These are phyloP conservation scores for Andrena hattorfiana DNA, from an alignment of 2,888 invertebrate species.

Conservation along the genomic window DNA sequence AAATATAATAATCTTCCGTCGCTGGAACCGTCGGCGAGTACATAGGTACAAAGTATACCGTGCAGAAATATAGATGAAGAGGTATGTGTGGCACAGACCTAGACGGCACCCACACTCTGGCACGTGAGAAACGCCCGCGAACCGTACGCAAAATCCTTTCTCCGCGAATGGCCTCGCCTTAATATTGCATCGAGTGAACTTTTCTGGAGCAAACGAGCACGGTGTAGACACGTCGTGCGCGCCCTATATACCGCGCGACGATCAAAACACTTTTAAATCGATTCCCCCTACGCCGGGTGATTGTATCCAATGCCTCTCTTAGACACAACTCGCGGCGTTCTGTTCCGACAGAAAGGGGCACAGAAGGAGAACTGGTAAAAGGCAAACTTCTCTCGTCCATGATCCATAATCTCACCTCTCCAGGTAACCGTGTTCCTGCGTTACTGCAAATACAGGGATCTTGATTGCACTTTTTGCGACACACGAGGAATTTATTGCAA, in stretches of 20 bases:
- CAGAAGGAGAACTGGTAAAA: conserved; percentile 34
- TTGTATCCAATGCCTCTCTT: conserved; percentile 30
- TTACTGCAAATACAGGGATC: conserved; percentile 31
- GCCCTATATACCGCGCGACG: conserved; percentile 43
- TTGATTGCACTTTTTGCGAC: conserved; percentile 15
- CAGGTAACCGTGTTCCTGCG: conserved; percentile 45
- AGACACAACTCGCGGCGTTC: not conserved
- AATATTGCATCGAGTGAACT: conserved; percentile 61
- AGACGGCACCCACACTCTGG: conserved; percentile 34
- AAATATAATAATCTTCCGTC: conserved; percentile 44
- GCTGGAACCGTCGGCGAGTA: conserved; percentile 33
- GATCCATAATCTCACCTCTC: conserved; percentile 42
- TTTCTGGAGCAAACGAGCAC: conserved; percentile 61
- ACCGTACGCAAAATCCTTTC: conserved; percentile 66
- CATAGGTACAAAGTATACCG: conserved; percentile 22
- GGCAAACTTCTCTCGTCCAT: conserved; percentile 37
- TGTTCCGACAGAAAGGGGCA: conserved; percentile 4
- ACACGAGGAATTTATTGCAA: conserved; percentile 4
- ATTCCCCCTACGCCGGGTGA: conserved; percentile 26
- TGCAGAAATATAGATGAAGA: conserved; percentile 37
- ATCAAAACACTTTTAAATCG: conserved; percentile 54
- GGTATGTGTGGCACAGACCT: conserved; percentile 34
- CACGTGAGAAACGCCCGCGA: conserved; percentile 63
- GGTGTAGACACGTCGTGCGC: conserved; percentile 10
- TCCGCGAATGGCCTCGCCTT: conserved; percentile 69